Conservation (phyloP, 2,888 invertebrate species). For the Coelinius sp. region DNA sequence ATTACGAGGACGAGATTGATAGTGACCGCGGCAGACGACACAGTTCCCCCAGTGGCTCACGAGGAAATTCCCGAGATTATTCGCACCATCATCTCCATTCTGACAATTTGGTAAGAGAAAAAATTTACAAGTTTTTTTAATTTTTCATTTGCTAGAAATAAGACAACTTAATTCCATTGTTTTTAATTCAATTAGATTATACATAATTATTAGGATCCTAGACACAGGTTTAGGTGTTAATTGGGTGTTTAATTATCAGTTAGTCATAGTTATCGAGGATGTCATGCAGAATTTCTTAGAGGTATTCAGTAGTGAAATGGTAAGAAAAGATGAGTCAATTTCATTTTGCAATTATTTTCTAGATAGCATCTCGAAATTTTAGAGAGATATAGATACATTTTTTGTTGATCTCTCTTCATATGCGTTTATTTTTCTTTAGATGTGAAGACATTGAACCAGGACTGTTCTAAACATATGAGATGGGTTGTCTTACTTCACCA, state of each 20-base stretch:
- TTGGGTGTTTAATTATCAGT: conserved; percentile 1
- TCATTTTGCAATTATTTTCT: too few species aligned
- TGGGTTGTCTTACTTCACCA: too few species aligned
- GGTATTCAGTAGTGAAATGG: background rate
- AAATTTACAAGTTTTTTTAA: background rate
- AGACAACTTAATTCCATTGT: background rate
- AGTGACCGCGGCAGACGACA: conserved; percentile 77
- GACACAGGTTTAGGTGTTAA: background rate
- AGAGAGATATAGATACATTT: too few species aligned
- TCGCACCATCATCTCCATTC: conserved; percentile 59
- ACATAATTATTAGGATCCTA: background rate
- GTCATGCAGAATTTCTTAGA: background rate
- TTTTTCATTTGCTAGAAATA: background rate
- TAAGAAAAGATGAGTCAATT: too few species aligned
- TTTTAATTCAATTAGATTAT: background rate
- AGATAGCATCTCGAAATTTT: too few species aligned
- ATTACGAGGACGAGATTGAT: conserved; percentile 81
- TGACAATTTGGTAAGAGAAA: conserved; percentile 70
- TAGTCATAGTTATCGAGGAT: background rate
- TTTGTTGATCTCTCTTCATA: too few species aligned
- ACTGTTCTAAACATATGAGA: too few species aligned
- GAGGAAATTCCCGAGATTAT: conserved; percentile 76
- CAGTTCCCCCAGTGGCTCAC: conserved; percentile 80
- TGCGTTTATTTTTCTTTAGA: too few species aligned
- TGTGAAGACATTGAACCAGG: too few species aligned